Conservation (phyloP, 2,113 vertebrate genomes). For the Chloropsis hardwickii region DNA sequence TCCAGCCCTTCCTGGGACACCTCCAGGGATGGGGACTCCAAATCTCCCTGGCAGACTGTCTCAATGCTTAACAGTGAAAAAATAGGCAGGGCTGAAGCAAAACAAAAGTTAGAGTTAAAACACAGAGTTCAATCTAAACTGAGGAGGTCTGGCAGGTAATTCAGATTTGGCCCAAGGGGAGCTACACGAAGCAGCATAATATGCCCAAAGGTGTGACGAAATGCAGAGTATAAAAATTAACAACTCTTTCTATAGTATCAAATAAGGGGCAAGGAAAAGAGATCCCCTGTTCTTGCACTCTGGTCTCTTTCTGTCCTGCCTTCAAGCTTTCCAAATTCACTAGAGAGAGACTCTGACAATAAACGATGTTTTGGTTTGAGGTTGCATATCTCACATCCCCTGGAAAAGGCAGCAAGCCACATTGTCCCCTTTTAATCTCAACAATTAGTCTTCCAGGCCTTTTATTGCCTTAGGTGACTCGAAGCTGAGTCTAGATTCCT, state of each 20-base stretch:
- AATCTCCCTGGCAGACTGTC: not conserved
- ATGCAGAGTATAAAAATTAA: conserved; percentile 48
- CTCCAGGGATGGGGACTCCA: not conserved
- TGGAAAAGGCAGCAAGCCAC: conserved; percentile 61
- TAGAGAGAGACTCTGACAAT: conserved; percentile 40
- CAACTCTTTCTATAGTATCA: conserved; percentile 31
- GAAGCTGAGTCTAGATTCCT: conserved; percentile 38
- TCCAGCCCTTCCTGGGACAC: not conserved
- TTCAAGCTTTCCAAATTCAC: conserved; percentile 50
- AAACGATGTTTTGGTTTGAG: conserved; percentile 43
- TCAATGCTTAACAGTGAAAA: not conserved
- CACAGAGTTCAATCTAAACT: not conserved
- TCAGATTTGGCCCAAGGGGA: not conserved
- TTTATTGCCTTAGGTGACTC: conserved; percentile 52
- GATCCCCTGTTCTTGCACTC: conserved; percentile 3
- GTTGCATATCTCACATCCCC: conserved; percentile 21
- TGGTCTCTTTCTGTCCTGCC: conserved; percentile 10
- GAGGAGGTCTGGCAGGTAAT: not conserved
- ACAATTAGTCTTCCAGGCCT: conserved; percentile 33
- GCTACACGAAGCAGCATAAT: not conserved
- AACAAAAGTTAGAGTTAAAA: not conserved
- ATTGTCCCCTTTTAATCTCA: conserved; percentile 52
- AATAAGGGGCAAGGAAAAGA: conserved; percentile 7
- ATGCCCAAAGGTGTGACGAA: conserved; percentile 14
- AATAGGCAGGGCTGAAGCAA: not conserved